Conservation (phyloP, 2,113 vertebrate species). For the Thymallus thymallus region DNA sequence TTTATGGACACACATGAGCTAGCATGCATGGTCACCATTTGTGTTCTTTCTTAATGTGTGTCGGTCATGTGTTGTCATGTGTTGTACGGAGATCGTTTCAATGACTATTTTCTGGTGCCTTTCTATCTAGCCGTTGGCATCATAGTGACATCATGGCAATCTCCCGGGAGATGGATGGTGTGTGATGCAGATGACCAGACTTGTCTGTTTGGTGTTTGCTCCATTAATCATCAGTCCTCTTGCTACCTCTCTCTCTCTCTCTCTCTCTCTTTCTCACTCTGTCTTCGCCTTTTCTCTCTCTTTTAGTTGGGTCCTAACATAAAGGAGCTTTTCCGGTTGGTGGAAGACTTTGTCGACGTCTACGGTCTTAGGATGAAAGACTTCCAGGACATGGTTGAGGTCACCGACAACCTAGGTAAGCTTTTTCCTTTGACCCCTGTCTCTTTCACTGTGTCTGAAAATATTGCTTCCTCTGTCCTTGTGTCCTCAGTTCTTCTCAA, state of each 20-base stretch:
- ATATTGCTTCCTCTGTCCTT: neutral
- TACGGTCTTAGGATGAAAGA: conserved; percentile 95
- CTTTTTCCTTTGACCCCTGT: conserved; percentile 6
- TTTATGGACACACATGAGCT: no score
- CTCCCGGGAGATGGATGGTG: no score
- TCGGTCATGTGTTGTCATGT: no score
- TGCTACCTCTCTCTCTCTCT: no score
- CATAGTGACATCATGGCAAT: neutral
- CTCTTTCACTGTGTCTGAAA: neutral
- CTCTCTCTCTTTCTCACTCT: no score
- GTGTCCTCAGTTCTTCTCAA: neutral
- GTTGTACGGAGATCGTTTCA: neutral
- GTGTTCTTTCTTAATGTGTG: no score
- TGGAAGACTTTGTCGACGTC: conserved; percentile 97
- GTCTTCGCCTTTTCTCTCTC: neutral
- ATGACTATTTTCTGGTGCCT: neutral
- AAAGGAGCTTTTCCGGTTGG: conserved; percentile 88
- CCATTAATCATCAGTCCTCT: neutral
- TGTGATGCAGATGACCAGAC: no score
- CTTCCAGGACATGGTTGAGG: conserved; percentile 93
- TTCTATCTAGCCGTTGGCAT: neutral
- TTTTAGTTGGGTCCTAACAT: conserved; percentile 87
- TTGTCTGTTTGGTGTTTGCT: no score
- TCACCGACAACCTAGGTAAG: conserved; percentile 96
- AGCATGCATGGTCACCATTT: no score